Percentiles rank a stretch among this genome's conserved stretches.
These are phyloP conservation scores for Oxytorus armatus DNA, from an alignment of 2,888 invertebrate genomes.

Conservation along the genomic window DNA sequence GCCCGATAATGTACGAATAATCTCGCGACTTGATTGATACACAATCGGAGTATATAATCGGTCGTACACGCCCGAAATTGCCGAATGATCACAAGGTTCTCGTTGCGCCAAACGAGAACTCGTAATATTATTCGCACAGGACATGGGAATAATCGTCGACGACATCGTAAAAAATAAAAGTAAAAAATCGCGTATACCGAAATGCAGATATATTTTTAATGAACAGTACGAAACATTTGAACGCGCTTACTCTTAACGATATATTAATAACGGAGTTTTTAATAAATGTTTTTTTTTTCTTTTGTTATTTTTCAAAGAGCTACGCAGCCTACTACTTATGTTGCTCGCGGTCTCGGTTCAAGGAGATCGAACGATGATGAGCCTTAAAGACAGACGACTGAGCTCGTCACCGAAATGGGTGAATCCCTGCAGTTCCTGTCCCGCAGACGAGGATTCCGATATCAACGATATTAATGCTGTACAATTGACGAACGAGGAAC, in stretches of 20 bases:
- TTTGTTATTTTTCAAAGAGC: slow-evolving; percentile 75
- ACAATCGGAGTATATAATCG: slow-evolving; percentile 75
- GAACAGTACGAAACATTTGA: neutral
- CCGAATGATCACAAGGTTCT: slow-evolving; percentile 79
- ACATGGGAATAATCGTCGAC: slow-evolving; percentile 28
- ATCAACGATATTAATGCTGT: slow-evolving; percentile 78
- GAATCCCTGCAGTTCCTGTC: slow-evolving; percentile 86
- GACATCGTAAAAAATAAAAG: too few relatives aligned
- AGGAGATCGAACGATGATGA: slow-evolving; percentile 80
- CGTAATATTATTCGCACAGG: slow-evolving; percentile 44
- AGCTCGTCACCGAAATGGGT: slow-evolving; percentile 85
- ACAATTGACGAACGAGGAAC: slow-evolving; percentile 81
- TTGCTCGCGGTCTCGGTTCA: slow-evolving; percentile 79
- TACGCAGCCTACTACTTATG: slow-evolving; percentile 80
- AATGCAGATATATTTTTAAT: slow-evolving; percentile 6
- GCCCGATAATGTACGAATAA: slow-evolving; percentile 47
- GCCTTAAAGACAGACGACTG: slow-evolving; percentile 76
- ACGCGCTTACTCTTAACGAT: neutral
- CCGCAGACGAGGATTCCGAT: slow-evolving; percentile 79
- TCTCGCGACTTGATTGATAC: slow-evolving; percentile 71
- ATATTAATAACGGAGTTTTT: slow-evolving; percentile 7
- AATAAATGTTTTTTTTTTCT: slow-evolving; percentile 25
- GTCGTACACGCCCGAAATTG: slow-evolving; percentile 77
- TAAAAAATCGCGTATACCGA: slow-evolving; percentile 17
- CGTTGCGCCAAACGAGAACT: slow-evolving; percentile 74